Conservation (phyloP, 2,113 vertebrate genomes). For the Lophura nycthemera region DNA sequence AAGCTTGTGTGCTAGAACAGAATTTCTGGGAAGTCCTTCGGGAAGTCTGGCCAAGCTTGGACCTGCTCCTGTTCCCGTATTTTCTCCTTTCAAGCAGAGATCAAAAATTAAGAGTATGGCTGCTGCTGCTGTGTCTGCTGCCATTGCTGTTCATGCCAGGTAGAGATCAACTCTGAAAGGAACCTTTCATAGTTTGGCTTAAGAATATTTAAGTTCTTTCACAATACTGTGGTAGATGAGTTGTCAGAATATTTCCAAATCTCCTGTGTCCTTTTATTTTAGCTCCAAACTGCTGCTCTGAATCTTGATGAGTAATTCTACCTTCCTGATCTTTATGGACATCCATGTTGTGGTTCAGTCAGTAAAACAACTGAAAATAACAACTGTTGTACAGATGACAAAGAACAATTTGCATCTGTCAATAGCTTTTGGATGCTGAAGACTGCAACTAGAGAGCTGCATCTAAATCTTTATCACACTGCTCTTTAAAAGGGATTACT, state of each 20-base stretch:
- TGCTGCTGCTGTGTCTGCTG: slow-evolving; percentile 74
- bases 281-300: not conserved
- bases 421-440: not conserved
- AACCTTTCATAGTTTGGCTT: not conserved
- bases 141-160: slow-evolving; percentile 77
- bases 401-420: not conserved
- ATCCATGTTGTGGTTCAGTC: not conserved
- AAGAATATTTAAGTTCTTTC: not conserved
- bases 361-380: not conserved
- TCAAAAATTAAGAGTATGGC: slow-evolving; percentile 66
- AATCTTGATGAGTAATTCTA: not conserved
- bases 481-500: not conserved
- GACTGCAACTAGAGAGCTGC: not conserved
- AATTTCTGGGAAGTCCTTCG: slow-evolving; percentile 64
- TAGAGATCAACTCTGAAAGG: slow-evolving; percentile 56
- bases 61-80: not conserved
- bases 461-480: not conserved
- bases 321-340: not conserved
- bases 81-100: slow-evolving; percentile 66
- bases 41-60: slow-evolving; percentile 61
- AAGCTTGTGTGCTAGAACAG: slow-evolving; percentile 57
- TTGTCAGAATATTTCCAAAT: not conserved
- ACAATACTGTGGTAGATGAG: not conserved
- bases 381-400: not conserved
- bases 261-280: not conserved